Evolutionary conservation across 2,888 invertebrate species (phyloP).

Genomic region (Hofmannophila pseudospretella): DNA sequence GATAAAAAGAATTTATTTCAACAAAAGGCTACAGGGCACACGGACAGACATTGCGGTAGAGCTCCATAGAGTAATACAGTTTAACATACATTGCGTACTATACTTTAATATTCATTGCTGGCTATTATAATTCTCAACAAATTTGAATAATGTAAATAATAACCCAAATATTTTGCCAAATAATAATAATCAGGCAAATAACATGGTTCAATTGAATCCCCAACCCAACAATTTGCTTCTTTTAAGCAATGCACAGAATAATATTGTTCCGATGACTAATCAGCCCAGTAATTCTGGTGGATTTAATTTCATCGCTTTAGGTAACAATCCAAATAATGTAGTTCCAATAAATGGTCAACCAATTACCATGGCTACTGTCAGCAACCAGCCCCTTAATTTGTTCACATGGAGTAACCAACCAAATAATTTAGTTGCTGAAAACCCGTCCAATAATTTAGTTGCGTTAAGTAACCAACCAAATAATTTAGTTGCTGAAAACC

Average conservation of each 20-base stretch:
- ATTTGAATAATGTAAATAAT: no score
- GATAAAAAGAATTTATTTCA: no score
- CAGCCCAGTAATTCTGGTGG: neutral
- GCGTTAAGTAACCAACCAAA: slow-evolving; percentile 2
- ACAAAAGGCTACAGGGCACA: no score
- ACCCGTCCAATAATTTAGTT: slow-evolving; percentile 1
- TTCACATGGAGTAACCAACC: slow-evolving; percentile 1
- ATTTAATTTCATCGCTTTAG: neutral
- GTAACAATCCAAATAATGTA: no score
- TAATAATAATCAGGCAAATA: neutral
- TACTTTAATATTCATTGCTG: no score
- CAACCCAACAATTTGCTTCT: slow-evolving; percentile 1
- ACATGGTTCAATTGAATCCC: neutral
- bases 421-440: neutral
- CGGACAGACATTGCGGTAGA: no score
- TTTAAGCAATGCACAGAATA: neutral
- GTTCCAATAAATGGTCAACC: neutral
- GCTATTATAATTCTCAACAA: no score
- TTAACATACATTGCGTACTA: no score
- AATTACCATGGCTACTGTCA: neutral
- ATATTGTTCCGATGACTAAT: neutral
- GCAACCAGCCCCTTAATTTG: slow-evolving; percentile 2
- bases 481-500: neutral
- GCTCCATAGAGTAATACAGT: no score
- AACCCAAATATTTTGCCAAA: neutral